Base-by-base conservation (phyloP, 2,888 invertebrate genomes). In the Malacosoma neustria region DNA sequence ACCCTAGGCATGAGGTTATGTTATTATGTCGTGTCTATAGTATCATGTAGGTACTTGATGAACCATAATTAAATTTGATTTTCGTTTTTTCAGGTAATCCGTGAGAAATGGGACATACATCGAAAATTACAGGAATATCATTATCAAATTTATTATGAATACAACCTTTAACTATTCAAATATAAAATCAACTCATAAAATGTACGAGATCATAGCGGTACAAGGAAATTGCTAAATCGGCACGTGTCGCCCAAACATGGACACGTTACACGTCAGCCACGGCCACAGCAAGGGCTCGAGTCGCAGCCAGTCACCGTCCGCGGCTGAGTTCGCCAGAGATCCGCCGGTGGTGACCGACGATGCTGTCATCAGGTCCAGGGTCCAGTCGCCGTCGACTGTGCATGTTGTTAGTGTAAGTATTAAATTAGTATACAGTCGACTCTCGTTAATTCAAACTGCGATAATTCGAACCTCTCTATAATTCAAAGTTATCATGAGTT, bases 281-380 rank as follows among this genome's bases (percentile, higher is more conserved):
- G 82, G 72, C 36, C 89, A 87, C 65, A 84, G 81, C 53, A 89
- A 89, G 69, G 87, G 87, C 32, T 89, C 89, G 31, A 90, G 90
- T 51, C 70, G 90, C 39, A 90, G 90, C 57, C 87, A 89, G 55
- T 90, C 90, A 29, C 90, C 90, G 40, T 79, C 81, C 5, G 65
- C 79, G 1, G 69, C 71, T n/a, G 85, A 88, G 54, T 55, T 86
- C 76, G 54, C 84, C 56, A 43, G 75, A 45, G 84, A 82, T 42
- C 74, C 79, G 32, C 69, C 71, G 30, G 72, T 71, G 45, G 68
- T 80, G 46, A 76, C 75, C 4, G 84, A 82, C 48, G 82, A 82
- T 51, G 68, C 64, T 14, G 70, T 82, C 61, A 82, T 84, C 57
- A 62, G 79, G 37, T 82, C 82, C 41, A 56, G 86, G 48, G 82